These are phyloP conservation scores for Nemotelus pantherinus DNA, from an alignment of 2,888 invertebrate genomes.

Conservation along the genomic window DNA sequence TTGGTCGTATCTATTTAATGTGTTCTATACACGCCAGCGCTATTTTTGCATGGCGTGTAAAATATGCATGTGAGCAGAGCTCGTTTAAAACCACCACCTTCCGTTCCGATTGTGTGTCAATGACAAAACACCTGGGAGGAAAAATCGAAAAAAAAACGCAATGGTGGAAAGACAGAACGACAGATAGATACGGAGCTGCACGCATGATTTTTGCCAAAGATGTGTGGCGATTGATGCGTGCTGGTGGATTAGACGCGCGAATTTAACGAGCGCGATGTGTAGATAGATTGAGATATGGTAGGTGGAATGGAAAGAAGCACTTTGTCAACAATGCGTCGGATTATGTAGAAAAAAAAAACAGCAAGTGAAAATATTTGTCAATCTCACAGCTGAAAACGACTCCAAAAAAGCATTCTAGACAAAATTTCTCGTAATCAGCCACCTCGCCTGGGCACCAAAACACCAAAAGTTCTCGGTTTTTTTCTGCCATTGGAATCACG, in stretches of 20 bases:
- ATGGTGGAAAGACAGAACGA: neutral
- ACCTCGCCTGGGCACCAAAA: no score
- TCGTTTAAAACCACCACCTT: conserved; percentile 34
- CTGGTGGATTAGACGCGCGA: neutral
- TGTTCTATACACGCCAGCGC: conserved; percentile 21
- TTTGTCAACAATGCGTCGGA: no score
- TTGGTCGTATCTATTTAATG: conserved; percentile 18
- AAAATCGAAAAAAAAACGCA: neutral
- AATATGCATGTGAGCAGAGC: neutral
- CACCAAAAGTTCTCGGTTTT: no score
- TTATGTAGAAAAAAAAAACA: neutral
- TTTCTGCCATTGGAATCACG: no score
- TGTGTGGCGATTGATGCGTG: neutral
- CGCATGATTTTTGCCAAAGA: neutral
- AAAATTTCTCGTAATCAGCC: no score
- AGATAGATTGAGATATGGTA: neutral
- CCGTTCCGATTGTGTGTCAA: conserved; percentile 41
- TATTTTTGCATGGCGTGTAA: conserved; percentile 4
- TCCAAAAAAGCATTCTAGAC: no score
- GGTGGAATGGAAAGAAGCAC: no score
- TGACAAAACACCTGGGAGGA: conserved; percentile 41
- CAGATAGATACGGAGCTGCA: neutral
- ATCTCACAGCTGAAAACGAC: neutral
- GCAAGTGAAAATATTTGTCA: neutral
- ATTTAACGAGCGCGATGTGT: neutral